Evolutionary conservation across 2,888 invertebrate species (phyloP).

Genomic region (Nephrotoma guestfalica): DNA sequence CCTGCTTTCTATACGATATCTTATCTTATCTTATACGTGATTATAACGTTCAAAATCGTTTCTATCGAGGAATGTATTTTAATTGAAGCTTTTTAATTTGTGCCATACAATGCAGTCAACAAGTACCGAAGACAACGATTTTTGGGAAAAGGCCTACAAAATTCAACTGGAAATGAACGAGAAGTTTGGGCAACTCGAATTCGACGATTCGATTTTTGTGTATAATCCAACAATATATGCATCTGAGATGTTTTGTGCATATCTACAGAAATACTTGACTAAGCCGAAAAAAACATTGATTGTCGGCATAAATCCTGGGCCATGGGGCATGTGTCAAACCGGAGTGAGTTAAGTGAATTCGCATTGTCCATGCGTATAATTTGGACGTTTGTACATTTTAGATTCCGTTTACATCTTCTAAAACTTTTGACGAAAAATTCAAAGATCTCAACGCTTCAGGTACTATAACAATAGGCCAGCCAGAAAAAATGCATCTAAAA

Average conservation of each 20-base stretch:
- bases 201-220: constrained; percentile 26
- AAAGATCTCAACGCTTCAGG: constrained; percentile 12
- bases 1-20: too few species aligned
- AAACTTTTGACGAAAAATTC: constrained; percentile 52
- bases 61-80: too few species aligned
- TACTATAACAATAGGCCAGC: constrained; percentile 32
- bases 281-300: constrained; percentile 58
- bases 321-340: constrained; percentile 92
- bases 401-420: constrained; percentile 83
- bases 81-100: too few species aligned
- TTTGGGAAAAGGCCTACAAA: too few species aligned
- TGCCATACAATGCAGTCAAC: too few species aligned
- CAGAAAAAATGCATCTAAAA: constrained; percentile 48
- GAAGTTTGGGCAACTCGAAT: too few species aligned
- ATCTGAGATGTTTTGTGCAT: constrained; percentile 56
- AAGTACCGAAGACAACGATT: too few species aligned
- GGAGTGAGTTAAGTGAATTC: constrained; percentile 48
- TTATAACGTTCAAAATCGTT: too few species aligned
- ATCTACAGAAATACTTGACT: constrained; percentile 54
- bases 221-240: constrained; percentile 87
- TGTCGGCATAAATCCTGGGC: constrained; percentile 94
- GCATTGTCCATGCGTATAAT: neutral
- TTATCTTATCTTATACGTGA: too few species aligned
- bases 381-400: constrained; percentile 23
- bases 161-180: too few species aligned